A percentile compares a stretch with the other conserved stretches of the same genome.
These are phyloP conservation scores for Elgaria multicarinata DNA, from an alignment of 2,113 vertebrate genomes.

Conservation along the genomic window DNA sequence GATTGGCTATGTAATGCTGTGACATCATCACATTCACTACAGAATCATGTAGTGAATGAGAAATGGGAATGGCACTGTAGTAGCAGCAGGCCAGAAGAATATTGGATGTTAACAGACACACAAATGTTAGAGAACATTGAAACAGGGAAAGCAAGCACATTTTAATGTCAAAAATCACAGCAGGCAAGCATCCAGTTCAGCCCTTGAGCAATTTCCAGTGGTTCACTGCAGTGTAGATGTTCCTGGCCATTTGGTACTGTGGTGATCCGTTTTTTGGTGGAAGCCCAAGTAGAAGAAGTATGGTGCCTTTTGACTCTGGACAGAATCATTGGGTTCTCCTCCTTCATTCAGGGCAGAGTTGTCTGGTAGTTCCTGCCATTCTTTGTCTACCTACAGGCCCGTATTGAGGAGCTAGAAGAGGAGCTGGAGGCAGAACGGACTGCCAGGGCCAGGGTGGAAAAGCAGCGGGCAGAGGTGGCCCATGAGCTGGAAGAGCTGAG, in stretches of 20 bases:
- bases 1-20: background rate
- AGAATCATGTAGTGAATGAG: background rate
- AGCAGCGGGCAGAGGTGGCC: constrained; percentile 87
- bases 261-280: background rate
- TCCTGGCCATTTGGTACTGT: background rate
- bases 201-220: background rate
- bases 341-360: background rate
- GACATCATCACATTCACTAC: background rate
- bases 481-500: constrained; percentile 93
- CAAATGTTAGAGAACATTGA: background rate
- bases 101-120: background rate
- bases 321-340: background rate
- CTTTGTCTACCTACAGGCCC: constrained; percentile 76
- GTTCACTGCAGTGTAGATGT: background rate
- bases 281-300: too few relatives aligned
- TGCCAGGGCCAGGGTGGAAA: constrained; percentile 87
- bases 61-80: background rate
- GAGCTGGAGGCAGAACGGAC: constrained; percentile 91
- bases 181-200: background rate
- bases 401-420: constrained; percentile 91
- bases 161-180: background rate
- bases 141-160: background rate
- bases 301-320: background rate
- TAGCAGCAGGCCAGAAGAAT: background rate
- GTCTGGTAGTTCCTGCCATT: accelerated